Base-by-base conservation (phyloP, 1,140 invertebrate species). In the Papilio xuthus region DNA sequence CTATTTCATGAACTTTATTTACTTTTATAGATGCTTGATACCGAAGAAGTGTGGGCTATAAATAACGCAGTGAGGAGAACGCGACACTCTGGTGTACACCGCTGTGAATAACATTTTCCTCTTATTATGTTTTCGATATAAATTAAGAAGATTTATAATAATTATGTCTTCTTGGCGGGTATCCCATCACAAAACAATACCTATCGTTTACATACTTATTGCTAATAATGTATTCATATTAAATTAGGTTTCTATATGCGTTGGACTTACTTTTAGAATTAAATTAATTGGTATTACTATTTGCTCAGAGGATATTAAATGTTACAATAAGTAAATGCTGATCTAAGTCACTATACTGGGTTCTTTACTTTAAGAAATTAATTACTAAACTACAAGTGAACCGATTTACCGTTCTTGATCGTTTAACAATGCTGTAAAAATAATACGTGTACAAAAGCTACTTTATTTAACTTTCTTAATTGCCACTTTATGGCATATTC, bases 1-100 rank as follows among this genome's bases (percentile, higher is more conserved):
- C 86, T 89, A 86, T 89, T 92, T 91, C 88, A 90, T 90, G 87
- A 89, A 84, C 85, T 92, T 92, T 93, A 92, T 93, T 92, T 92
- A 93, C 88, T 92, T 92, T 93, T 92, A 92, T 90, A 90, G 89
- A 88, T 83, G 86, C 85, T 83, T 87, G 84, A 90, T 83, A 83
- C 80, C 82, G 82, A 88, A 88, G 80, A 90, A 88, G 90, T 92
- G 87, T 90, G 77, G 81, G 85, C 88, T 86, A 92, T 93, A 93
- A 93, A 93, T 92, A 91, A 92, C 88, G 73, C 79, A 76, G 80
- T 81, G 79, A 80, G 82, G 83, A 83, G 86, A 82, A 81, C 83
- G 86, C 86, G 53, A 76, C 74, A 63, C 73, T 75, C 60, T 32
- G 42, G 56, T 32, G 37, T 76, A 76, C 15, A 76, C 10, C n/a